These are phyloP conservation scores for Heliconius aoede DNA, from an alignment of 2,888 invertebrate genomes.

Conservation along the genomic window DNA sequence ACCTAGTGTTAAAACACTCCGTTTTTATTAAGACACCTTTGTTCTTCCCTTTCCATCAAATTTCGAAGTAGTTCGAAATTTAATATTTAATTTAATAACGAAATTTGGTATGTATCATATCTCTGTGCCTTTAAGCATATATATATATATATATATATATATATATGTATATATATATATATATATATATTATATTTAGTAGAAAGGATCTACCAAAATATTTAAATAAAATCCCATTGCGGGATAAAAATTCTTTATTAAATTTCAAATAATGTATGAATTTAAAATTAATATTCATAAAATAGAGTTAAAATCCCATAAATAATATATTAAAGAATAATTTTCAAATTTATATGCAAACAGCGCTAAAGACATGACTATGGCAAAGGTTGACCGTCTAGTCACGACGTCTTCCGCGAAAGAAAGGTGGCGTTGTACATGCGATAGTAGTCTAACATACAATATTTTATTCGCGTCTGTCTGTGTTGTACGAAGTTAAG, in stretches of 20 bases:
- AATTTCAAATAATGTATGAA: background rate
- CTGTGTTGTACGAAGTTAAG: too few relatives aligned
- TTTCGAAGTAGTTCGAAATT: background rate
- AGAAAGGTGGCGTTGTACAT: constrained; percentile 26
- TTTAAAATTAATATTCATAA: background rate
- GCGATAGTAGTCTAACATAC: background rate
- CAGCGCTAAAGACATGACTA: constrained; percentile 13
- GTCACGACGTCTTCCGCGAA: constrained; percentile 35
- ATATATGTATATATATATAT: too few relatives aligned
- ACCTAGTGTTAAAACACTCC: background rate
- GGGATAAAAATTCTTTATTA: too few relatives aligned
- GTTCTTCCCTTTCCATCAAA: background rate
- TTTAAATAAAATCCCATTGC: too few relatives aligned
- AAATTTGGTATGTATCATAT: too few relatives aligned
- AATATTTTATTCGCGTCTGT: background rate
- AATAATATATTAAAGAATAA: background rate
- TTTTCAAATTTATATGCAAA: constrained; percentile 8
- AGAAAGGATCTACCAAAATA: too few relatives aligned
- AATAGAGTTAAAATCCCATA: background rate
- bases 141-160: too few relatives aligned
- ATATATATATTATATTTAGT: too few relatives aligned
- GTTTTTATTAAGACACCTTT: background rate
- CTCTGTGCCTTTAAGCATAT: too few relatives aligned
- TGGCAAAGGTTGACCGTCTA: constrained; percentile 34
- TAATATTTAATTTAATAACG: too few relatives aligned